Evolutionary conservation across 2,113 vertebrate genomes (phyloP).

Genomic region (Myotis brandtii): DNA sequence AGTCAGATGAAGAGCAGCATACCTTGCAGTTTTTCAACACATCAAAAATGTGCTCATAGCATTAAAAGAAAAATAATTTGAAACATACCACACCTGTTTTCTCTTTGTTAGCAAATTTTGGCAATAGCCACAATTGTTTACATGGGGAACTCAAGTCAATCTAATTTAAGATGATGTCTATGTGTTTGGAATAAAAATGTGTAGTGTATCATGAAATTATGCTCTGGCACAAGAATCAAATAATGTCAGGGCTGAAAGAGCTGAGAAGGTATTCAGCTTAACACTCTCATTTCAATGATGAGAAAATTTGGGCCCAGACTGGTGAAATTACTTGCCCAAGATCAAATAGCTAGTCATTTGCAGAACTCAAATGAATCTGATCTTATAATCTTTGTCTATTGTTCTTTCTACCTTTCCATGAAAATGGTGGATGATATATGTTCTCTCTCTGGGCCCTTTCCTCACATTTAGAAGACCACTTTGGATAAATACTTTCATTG

Average conservation of each 20-base stretch:
- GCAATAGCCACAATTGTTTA: constrained; percentile 59
- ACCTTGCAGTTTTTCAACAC: constrained; percentile 31
- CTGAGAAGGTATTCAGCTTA: background rate
- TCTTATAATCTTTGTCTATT: background rate
- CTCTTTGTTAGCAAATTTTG: constrained; percentile 60
- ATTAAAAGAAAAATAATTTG: constrained; percentile 44
- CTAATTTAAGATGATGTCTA: constrained; percentile 59
- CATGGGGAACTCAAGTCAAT: constrained; percentile 49
- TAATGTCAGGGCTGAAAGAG: constrained; percentile 17
- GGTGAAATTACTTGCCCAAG: background rate
- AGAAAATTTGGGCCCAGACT: background rate
- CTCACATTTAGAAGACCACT: background rate
- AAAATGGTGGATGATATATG: background rate
- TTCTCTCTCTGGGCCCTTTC: background rate
- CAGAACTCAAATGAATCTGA: background rate
- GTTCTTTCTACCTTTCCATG: background rate
- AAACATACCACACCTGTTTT: constrained; percentile 23
- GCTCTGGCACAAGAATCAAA: constrained; percentile 40
- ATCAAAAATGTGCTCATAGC: constrained; percentile 44
- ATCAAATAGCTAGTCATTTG: background rate
- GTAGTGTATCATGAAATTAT: constrained; percentile 47
- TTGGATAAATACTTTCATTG: background rate
- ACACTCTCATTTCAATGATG: constrained; percentile 4
- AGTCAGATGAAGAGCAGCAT: constrained; percentile 47
- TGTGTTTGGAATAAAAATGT: constrained; percentile 60